A percentile compares a stretch with the other conserved stretches of the same genome.
Conservation (phyloP, 2,888 invertebrate species). For the Neria commutata region DNA sequence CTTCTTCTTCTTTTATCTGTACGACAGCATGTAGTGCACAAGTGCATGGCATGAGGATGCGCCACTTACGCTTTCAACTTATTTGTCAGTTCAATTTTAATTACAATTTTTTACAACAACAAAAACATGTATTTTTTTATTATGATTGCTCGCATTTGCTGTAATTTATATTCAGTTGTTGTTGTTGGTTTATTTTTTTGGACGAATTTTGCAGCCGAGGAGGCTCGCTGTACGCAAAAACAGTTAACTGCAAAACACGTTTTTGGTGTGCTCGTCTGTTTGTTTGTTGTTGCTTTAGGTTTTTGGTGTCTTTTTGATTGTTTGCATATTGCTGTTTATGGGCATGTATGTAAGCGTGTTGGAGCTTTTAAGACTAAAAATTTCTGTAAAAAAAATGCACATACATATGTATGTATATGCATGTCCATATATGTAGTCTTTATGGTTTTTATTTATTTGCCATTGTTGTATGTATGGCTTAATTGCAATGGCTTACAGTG, state of each 20-base stretch:
- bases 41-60: too few relatives aligned
- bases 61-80: too few relatives aligned
- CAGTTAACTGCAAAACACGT: conserved; percentile 10
- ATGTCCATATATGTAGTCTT: background rate
- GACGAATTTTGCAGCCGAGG: conserved; percentile 12
- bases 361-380: too few relatives aligned
- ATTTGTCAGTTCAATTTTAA: conserved; percentile 23
- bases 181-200: conserved; percentile 20
- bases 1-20: conserved; percentile 6
- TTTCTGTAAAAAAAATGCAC: background rate
- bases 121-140: conserved; percentile 26
- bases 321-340: conserved; percentile 4
- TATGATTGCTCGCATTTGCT: conserved; percentile 27
- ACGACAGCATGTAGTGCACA: too few relatives aligned
- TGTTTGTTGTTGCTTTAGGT: background rate
- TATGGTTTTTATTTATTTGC: too few relatives aligned
- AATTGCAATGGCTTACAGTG: too few relatives aligned
- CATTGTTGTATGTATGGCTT: too few relatives aligned
- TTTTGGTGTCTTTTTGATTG: background rate
- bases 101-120: conserved; percentile 24
- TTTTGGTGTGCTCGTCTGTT: background rate
- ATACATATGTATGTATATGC: background rate
- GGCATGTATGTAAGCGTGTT: too few relatives aligned
- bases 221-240: conserved; percentile 16
- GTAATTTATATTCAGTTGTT: conserved; percentile 16